Percentiles rank a stretch among this genome's conserved stretches.
Conservation (phyloP, 2,113 vertebrate genomes). For the Sporophila hypoxantha region DNA sequence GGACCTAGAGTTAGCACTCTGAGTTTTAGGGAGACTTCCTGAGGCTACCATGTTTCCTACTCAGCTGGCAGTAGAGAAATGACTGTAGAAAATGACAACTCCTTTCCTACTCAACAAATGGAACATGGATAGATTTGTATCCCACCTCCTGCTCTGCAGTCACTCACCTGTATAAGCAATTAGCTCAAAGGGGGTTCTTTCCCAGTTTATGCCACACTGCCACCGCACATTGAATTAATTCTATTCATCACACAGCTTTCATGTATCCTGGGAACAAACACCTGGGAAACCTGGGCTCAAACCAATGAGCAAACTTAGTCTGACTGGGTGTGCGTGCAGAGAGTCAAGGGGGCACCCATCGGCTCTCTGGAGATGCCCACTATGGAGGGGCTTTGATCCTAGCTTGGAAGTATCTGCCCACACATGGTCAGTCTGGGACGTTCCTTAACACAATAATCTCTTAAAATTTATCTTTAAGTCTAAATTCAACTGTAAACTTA, state of each 20-base stretch:
- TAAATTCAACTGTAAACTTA: neutral
- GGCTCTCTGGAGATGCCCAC: neutral
- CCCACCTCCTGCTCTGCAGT: neutral
- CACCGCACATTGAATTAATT: neutral
- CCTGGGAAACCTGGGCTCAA: neutral
- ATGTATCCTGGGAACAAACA: neutral
- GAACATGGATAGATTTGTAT: neutral
- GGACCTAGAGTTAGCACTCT: neutral
- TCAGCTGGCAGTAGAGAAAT: neutral
- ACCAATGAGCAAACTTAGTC: neutral
- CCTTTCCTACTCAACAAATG: neutral
- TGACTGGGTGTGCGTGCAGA: neutral
- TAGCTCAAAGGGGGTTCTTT: neutral
- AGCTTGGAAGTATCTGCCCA: neutral
- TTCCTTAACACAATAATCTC: neutral
- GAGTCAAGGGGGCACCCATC: fast-evolving
- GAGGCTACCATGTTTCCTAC: fast-evolving
- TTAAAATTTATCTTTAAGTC: neutral
- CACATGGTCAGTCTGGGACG: neutral
- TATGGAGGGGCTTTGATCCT: neutral
- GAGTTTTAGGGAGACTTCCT: neutral
- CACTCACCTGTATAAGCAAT: neutral
- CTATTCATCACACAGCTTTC: neutral
- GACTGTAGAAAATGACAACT: neutral
- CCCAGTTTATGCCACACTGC: neutral